Percentiles rank a stretch among this genome's conserved stretches.
These are phyloP conservation scores for Ephestia elutella DNA, from an alignment of 1,140 invertebrate species.

Conservation along the genomic window DNA sequence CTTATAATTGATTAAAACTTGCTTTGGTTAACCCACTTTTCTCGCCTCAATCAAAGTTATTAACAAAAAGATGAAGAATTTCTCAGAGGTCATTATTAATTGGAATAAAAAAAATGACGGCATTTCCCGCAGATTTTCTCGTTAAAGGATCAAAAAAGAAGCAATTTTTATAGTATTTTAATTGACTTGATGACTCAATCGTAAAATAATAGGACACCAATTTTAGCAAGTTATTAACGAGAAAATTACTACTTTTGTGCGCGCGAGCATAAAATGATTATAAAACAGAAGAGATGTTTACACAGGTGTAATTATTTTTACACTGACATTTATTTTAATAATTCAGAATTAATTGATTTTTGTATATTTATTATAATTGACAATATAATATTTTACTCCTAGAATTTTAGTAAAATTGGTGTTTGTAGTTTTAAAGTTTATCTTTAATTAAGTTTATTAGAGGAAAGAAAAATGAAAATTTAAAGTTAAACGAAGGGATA, in stretches of 20 bases:
- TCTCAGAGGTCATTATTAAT: background rate
- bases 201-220: background rate
- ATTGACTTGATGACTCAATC: background rate
- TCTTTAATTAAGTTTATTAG: too few species aligned
- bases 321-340: too few species aligned
- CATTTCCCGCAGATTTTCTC: background rate
- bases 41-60: background rate
- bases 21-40: background rate
- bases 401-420: too few species aligned
- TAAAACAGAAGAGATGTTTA: background rate
- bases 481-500: too few species aligned
- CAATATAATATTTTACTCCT: too few species aligned
- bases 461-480: too few species aligned
- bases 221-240: background rate
- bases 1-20: background rate
- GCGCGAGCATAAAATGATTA: background rate
- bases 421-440: too few species aligned
- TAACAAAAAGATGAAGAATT: background rate
- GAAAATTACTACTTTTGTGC: background rate
- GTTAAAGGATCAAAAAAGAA: background rate
- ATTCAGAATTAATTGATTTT: too few species aligned
- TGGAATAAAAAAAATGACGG: background rate
- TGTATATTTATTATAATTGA: too few species aligned
- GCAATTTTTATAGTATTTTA: background rate
- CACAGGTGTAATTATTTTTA: too few species aligned